Conservation (phyloP, 2,888 invertebrate species). For the Ophion costatus region DNA sequence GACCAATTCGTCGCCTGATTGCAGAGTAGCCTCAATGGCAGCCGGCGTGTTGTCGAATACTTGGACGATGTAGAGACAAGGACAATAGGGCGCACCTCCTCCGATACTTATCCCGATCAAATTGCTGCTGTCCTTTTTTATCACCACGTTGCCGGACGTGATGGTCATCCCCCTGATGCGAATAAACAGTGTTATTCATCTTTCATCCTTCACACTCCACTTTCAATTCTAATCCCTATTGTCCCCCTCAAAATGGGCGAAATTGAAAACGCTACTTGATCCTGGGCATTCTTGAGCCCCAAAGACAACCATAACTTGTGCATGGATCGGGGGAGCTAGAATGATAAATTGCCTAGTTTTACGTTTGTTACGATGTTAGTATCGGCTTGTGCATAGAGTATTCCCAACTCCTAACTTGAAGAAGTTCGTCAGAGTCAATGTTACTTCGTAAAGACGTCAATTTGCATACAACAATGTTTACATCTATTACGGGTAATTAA, state of each 20-base stretch:
- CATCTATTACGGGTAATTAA: neutral
- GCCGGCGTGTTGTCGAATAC: constrained; percentile 99
- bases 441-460: neutral
- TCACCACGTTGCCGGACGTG: constrained; percentile 95
- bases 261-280: neutral
- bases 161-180: constrained; percentile 95
- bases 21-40: constrained; percentile 95
- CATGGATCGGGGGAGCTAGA: neutral
- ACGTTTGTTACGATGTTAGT: neutral
- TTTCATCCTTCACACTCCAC: neutral
- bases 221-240: neutral
- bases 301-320: neutral
- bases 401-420: neutral
- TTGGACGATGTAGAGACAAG: constrained; percentile 99
- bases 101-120: constrained; percentile 99
- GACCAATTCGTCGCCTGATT: constrained; percentile 98
- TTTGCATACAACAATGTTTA: neutral
- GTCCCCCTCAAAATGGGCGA: neutral
- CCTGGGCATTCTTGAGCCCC: neutral
- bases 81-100: constrained; percentile 97
- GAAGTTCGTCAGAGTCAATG: neutral
- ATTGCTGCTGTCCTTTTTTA: constrained; percentile 96
- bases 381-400: neutral
- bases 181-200: neutral
- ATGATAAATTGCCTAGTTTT: neutral